These are phyloP conservation scores for Patiria pectinifera DNA, from an alignment of 53 echinoderm and acorn worm genomes.

Conservation along the genomic window DNA sequence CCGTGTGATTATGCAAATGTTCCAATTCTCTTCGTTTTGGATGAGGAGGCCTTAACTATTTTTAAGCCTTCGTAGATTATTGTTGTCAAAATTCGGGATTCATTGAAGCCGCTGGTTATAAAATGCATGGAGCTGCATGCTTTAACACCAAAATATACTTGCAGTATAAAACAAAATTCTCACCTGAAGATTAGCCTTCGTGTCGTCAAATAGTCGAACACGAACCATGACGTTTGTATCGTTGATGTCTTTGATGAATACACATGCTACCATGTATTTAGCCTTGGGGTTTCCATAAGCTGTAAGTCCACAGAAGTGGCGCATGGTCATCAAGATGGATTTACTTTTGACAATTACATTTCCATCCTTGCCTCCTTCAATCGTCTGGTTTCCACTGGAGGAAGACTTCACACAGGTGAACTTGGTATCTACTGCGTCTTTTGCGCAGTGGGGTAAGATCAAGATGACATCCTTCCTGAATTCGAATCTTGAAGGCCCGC, in stretches of 20 bases:
- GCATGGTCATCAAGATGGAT: neutral
- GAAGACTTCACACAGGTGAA: neutral
- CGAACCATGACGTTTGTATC: neutral
- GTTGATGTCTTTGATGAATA: neutral
- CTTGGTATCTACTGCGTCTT: neutral
- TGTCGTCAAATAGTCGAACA: slow-evolving; percentile 16
- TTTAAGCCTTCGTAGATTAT: too few relatives aligned
- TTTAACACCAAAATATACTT: too few relatives aligned
- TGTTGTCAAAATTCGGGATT: neutral
- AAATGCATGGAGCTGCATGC: neutral
- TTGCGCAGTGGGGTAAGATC: slow-evolving; percentile 17
- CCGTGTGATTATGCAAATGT: too few relatives aligned
- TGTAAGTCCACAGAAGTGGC: slow-evolving; percentile 20
- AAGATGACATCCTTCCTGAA: slow-evolving; percentile 18
- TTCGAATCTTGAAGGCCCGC: neutral
- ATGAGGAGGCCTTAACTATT: too few relatives aligned
- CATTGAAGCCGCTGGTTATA: neutral
- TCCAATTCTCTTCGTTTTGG: too few relatives aligned
- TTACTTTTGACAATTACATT: neutral
- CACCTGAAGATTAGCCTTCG: neutral
- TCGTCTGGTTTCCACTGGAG: neutral
- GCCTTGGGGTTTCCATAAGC: neutral
- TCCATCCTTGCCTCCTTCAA: neutral
- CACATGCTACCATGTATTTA: neutral
- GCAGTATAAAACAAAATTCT: neutral